These are phyloP conservation scores for Pygoscelis antarcticus DNA, from an alignment of 2,113 vertebrate genomes.

Conservation along the genomic window DNA sequence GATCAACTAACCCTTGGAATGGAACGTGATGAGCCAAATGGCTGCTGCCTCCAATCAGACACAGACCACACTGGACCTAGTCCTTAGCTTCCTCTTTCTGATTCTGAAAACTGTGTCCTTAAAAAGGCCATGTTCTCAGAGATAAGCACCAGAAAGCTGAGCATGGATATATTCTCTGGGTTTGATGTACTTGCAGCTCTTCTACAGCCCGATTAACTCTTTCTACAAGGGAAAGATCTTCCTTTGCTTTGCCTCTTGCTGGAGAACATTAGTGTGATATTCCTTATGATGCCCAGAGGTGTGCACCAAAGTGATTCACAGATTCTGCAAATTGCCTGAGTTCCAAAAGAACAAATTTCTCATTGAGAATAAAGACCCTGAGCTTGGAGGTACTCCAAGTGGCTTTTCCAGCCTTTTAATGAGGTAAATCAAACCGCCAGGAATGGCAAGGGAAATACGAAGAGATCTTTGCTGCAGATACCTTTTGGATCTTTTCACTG, in stretches of 20 bases:
- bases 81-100: not conserved
- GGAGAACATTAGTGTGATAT: not conserved
- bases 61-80: too few relatives aligned
- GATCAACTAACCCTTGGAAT: not conserved
- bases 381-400: not conserved
- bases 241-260: not conserved
- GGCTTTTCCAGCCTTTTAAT: not conserved
- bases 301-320: not conserved
- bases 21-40: not conserved
- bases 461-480: not conserved
- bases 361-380: not conserved
- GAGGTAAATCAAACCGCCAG: not conserved
- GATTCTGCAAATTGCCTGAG: not conserved
- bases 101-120: not conserved
- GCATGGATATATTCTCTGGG: not conserved
- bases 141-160: not conserved
- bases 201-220: not conserved
- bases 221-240: not conserved
- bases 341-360: not conserved
- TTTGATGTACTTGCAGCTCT: not conserved
- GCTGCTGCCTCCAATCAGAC: not conserved
- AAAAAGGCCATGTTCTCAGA: not conserved
- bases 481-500: not conserved
- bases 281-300: not conserved
- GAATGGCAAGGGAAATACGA: not conserved